Evolutionary conservation across 1,140 invertebrate genomes (phyloP).

Genomic region (Neodiprion virginianus): DNA sequence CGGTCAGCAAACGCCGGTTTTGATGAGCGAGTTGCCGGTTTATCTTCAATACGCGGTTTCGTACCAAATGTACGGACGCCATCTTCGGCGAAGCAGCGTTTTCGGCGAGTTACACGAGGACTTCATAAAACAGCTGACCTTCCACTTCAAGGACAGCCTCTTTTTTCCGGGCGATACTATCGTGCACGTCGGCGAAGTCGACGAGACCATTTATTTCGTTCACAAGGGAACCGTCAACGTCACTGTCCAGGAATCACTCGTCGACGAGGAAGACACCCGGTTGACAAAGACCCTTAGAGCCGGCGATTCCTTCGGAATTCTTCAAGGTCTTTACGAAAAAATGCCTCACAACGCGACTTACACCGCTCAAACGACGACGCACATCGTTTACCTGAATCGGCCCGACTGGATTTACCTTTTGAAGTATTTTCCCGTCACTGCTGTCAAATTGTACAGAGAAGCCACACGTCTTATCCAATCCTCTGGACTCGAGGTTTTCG

Average conservation of each 20-base stretch:
- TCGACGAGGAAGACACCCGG: slow-evolving; percentile 2
- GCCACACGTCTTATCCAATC: neutral
- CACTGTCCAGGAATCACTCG: neutral
- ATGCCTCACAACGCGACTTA: slow-evolving; percentile 25
- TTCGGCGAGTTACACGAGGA: slow-evolving; percentile 26
- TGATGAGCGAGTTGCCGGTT: slow-evolving; percentile 19
- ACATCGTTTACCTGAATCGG: neutral
- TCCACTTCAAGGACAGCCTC: slow-evolving; percentile 18
- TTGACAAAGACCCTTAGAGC: slow-evolving; percentile 21
- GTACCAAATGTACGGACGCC: slow-evolving; percentile 25
- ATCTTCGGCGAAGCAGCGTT: slow-evolving; percentile 23
- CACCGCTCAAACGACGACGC: slow-evolving; percentile 7
- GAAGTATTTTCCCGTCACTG: neutral
- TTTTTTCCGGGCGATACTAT: slow-evolving; percentile 30
- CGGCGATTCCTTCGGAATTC: slow-evolving; percentile 27
- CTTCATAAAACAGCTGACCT: slow-evolving; percentile 27
- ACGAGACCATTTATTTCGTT: slow-evolving; percentile 31
- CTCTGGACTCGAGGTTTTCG: neutral
- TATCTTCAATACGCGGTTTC: slow-evolving; percentile 29
- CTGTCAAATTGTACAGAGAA: neutral
- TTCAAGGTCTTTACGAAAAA: slow-evolving; percentile 23
- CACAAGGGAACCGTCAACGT: slow-evolving; percentile 24
- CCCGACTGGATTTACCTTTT: neutral
- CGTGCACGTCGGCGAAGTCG: slow-evolving; percentile 21
- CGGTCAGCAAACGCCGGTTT: neutral